phyloP scores from a whole-genome alignment of 1,140 invertebrate genomes.

The Drosophila bipectinata region DNA sequence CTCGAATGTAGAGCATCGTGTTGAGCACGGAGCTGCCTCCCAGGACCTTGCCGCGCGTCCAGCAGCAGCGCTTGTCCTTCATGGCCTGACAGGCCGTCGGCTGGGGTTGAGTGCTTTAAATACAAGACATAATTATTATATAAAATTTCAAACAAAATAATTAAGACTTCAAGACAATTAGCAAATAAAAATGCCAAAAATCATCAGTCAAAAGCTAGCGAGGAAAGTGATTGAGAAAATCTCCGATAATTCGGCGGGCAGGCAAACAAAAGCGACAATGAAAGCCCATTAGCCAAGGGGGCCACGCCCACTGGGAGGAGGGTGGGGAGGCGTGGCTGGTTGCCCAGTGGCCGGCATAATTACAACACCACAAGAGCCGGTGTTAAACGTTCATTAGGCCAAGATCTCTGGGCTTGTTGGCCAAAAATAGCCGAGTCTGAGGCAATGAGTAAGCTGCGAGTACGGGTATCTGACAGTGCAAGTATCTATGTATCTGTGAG shows the following conservation, averaged over 20 bases:
- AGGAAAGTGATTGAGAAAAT: slow-evolving; percentile 24
- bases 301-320: slow-evolving; percentile 45
- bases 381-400: slow-evolving; percentile 42
- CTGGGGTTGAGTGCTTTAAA: slow-evolving; percentile 90
- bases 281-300: slow-evolving; percentile 58
- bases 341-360: slow-evolving; percentile 62
- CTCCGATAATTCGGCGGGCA: slow-evolving; percentile 24
- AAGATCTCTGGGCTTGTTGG: slow-evolving; percentile 2
- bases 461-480: slow-evolving; percentile 1
- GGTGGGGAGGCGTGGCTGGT: background rate
- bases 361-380: slow-evolving; percentile 38
- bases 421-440: slow-evolving; percentile 9
- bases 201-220: slow-evolving; percentile 43
- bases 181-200: slow-evolving; percentile 22
- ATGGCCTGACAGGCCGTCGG: slow-evolving; percentile 93
- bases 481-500: slow-evolving; percentile 1
- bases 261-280: slow-evolving; percentile 58
- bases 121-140: slow-evolving; percentile 21
- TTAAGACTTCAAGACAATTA: slow-evolving; percentile 49
- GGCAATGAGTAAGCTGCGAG: slow-evolving; percentile 15
- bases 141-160: background rate
- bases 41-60: slow-evolving; percentile 93
- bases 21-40: slow-evolving; percentile 95
- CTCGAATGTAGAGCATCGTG: slow-evolving; percentile 96
- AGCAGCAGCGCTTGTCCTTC: slow-evolving; percentile 91